phyloP scores from a whole-genome alignment of 2,797 vertebrate species.

The Sebastes trivittatus region DNA sequence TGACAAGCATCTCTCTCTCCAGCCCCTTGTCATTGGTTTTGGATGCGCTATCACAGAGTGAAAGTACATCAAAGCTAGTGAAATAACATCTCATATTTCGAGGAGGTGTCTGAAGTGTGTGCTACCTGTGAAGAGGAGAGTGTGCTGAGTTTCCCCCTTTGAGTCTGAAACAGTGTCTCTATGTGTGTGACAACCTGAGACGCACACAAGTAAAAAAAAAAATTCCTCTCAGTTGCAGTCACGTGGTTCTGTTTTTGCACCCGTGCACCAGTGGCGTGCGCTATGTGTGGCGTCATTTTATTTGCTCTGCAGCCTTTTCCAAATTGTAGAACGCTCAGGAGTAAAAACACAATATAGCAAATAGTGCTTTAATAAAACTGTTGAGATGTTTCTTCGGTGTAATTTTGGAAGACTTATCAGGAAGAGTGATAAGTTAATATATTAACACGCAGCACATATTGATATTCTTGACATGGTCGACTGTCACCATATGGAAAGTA shows the following conservation, averaged over 20 bases:
- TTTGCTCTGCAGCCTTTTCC: constrained; percentile 25
- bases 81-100: constrained; percentile 49
- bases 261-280: background rate
- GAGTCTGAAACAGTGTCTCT: constrained; percentile 5
- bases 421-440: background rate
- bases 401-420: constrained; percentile 10
- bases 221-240: constrained; percentile 8
- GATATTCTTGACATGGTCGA: constrained; percentile 37
- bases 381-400: background rate
- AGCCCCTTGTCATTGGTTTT: background rate
- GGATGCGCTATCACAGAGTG: constrained; percentile 13
- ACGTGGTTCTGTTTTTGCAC: constrained; percentile 11
- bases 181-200: constrained; percentile 30
- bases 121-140: constrained; percentile 29
- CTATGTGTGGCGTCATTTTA: constrained; percentile 22
- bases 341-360: constrained; percentile 43
- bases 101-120: constrained; percentile 37
- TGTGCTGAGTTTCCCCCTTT: constrained; percentile 31
- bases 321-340: constrained; percentile 1
- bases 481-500: constrained; percentile 55
- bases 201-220: background rate
- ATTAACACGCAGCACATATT: background rate
- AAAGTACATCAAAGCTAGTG: constrained; percentile 33
- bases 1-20: constrained; percentile 28
- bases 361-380: constrained; percentile 39